Conservation (phyloP, 2,113 vertebrate species). For the Scalopus aquaticus region DNA sequence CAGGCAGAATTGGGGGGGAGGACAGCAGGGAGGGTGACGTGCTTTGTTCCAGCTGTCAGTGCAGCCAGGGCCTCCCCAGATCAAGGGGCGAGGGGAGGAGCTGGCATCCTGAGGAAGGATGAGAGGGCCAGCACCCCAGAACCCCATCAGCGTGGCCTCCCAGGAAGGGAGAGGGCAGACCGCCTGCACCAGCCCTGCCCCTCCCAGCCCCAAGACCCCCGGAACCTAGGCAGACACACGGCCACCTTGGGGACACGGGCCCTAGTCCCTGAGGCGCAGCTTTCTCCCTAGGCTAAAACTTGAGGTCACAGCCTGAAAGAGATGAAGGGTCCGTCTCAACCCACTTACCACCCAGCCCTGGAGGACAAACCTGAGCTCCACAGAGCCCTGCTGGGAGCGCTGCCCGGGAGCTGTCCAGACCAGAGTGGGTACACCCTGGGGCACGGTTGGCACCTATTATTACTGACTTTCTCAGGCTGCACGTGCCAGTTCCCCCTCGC, state of each 20-base stretch:
- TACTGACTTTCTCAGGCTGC: neutral
- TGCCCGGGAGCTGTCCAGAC: neutral
- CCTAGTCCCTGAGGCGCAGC: neutral
- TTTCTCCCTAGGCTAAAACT: neutral
- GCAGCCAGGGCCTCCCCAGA: neutral
- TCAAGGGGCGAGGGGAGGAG: no score
- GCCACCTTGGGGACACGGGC: neutral
- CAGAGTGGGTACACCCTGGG: neutral
- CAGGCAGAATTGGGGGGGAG: neutral
- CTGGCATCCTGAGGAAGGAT: neutral
- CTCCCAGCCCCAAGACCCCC: neutral
- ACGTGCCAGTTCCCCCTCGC: no score
- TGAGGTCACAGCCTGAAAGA: neutral
- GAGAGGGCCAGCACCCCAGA: no score
- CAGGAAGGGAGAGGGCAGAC: neutral
- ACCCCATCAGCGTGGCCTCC: neutral
- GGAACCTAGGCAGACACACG: no score
- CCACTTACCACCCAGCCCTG: neutral
- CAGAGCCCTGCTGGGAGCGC: fast-evolving
- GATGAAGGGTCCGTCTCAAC: fast-evolving
- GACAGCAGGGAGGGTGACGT: no score
- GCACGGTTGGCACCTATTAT: neutral
- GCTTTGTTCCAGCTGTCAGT: neutral
- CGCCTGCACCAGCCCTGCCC: no score
- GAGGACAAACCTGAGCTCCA: neutral